phyloP scores from a whole-genome alignment of 2,113 vertebrate genomes.

The Motacilla alba region DNA sequence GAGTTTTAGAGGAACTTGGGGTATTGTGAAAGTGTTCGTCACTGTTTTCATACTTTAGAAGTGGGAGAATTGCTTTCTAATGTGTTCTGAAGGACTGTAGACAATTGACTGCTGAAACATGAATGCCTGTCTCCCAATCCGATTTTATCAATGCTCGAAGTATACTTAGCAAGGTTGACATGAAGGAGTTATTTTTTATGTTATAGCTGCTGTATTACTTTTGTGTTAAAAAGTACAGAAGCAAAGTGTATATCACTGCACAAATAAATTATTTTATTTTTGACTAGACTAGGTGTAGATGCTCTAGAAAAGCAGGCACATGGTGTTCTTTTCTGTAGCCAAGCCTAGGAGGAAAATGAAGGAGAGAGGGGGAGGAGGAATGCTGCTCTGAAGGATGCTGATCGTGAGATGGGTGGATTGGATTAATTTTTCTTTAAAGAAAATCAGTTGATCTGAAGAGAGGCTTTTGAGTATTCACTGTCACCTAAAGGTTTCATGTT shows the following conservation, averaged over 20 bases:
- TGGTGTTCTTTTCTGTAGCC: not conserved
- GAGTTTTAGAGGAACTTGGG: not conserved
- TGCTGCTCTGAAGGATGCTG: not conserved
- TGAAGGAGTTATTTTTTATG: not conserved
- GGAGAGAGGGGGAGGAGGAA: not conserved
- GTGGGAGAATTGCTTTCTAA: not conserved
- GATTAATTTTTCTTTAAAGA: not conserved
- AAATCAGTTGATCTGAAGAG: not conserved
- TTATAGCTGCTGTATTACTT: not conserved
- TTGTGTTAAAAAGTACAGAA: not conserved
- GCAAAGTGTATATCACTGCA: not conserved
- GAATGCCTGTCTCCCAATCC: not conserved
- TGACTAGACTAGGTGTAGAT: not conserved
- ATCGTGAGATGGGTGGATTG: not conserved
- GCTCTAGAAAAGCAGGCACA: not conserved
- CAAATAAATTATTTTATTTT: not conserved
- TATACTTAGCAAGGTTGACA: not conserved
- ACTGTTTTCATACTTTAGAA: not conserved
- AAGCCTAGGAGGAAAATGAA: not conserved
- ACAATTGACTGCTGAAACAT: not conserved
- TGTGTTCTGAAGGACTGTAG: not conserved
- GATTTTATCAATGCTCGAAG: not conserved
- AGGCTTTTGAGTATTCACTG: not conserved
- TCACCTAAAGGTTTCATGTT: not conserved
- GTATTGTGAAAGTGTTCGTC: not conserved